phyloP scores from a whole-genome alignment of 2,797 vertebrate genomes.

The Podarcis lilfordi region DNA sequence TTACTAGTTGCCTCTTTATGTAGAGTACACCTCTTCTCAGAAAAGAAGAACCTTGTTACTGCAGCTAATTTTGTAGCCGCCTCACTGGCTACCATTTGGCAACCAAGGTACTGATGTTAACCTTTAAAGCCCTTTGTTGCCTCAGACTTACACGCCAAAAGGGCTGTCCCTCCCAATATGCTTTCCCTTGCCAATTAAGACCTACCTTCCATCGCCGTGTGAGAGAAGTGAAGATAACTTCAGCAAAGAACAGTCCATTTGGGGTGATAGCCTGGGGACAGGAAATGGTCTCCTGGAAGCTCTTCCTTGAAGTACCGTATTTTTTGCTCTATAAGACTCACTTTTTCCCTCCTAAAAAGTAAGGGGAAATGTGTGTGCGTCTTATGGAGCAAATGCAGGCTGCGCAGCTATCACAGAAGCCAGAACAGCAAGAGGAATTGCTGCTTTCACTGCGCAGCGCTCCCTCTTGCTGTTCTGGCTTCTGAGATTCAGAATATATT shows the following conservation, averaged over 20 bases:
- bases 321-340: too few relatives aligned
- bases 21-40: not conserved
- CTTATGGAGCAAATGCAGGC: too few relatives aligned
- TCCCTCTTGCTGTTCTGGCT: too few relatives aligned
- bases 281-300: not conserved
- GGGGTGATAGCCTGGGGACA: not conserved
- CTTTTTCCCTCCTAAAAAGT: too few relatives aligned
- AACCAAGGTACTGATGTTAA: not conserved
- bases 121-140: not conserved
- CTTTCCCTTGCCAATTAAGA: not conserved
- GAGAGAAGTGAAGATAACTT: not conserved
- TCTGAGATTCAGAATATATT: too few relatives aligned
- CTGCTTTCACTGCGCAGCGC: too few relatives aligned
- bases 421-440: too few relatives aligned
- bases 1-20: not conserved
- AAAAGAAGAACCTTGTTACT: not conserved
- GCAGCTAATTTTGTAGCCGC: not conserved
- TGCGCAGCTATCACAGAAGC: too few relatives aligned
- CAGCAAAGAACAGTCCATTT: not conserved
- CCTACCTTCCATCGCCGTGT: not conserved
- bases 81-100: not conserved
- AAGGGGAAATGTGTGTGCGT: too few relatives aligned
- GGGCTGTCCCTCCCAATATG: not conserved
- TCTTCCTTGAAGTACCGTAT: not conserved
- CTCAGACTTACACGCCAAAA: not conserved